Evolutionary conservation across 2,797 vertebrate genomes (phyloP), one percentile per base, ranked within the genome.

Genomic region (Gymnodraco acuticeps): DNA sequence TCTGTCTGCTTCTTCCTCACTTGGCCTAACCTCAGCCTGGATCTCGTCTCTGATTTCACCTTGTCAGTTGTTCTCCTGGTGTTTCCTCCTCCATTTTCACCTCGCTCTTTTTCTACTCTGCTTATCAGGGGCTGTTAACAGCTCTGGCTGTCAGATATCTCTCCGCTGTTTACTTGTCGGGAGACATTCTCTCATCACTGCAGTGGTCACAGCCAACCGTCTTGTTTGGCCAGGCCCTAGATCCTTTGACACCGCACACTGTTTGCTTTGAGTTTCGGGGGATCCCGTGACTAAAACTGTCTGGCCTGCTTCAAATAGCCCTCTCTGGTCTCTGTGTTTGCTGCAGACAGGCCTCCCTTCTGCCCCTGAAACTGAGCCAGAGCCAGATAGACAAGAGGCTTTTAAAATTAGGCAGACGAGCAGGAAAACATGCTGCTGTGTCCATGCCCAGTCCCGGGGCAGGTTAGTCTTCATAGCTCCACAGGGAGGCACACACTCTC

Each of bases 71-170:
- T 82, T 91, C 70, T 62, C 80, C 74, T 85, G 85, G 84, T 85
- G 78, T 87, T 88, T 88, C 77, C 78, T 82, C 69, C 77, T 80
- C 83, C 77, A 63, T 84, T 86, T 85, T 84, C 85, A 80, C 80
- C 87, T 84, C 76, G 5, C 75, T 87, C 80, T 78, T 78, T 38
- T 83, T 84, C 85, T 73, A 43, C 82, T 41, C 79, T 61, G 63
- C 83, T 92, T 92, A 93, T 92, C 92, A 64, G 77, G n/a, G 61
- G 59, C 80, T 86, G 92, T 89, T 93, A 91, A 90, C 88, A 90
- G 83, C 87, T 76, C 78, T 4, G 69, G 74, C 87, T 88, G 89
- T 84, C 88, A 82, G 85, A 82, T 89, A 90, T 87, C 86, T 87
- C 81, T 75, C 69, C 16, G 64, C 82, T 91, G 83, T 92, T 92